Base-by-base conservation (phyloP, 2,888 invertebrate genomes). In the Lepidochrysops patricia region DNA sequence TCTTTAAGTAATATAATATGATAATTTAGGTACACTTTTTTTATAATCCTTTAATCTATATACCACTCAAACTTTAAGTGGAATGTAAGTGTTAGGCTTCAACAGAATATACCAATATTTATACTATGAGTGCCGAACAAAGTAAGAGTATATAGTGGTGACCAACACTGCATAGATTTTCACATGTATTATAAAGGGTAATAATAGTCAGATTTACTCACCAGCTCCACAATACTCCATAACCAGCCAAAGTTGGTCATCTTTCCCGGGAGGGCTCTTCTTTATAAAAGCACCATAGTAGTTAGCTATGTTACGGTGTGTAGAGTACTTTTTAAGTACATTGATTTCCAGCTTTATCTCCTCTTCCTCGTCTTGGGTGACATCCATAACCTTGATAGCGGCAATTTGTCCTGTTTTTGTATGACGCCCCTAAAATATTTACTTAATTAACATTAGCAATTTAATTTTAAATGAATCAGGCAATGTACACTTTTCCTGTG, bases 221-320 rank as follows among this genome's bases (percentile, higher is more conserved):
- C 94, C 98, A 81, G 98, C 99, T 72, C 99, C 99, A 90, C 99
- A 99, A 82, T 99, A 99, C 89, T 99, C 99, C 99, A 99, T 99
- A 63, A 99, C 99, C 83, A 99, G 91, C 99, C 99, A 99, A 63
- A 99, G 91, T 81, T 99, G 99, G 88, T 99, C 99, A 90, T 99
- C 99, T 90, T 99, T 99, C 52, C 99, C 98, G 0, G 98, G 96
- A 43, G 98, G 98, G 73, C 97, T 97, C 89, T 99, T 99, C 89
- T 99, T 99, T 72, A 99, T 99, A 89, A 99, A 99, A 74, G 99
- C 99, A 70, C 99, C 99, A 91, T 99, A 99, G 88, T 99, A 99
- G 63, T 99, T 99, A 68, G 99, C 99, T 79, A 99, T 99, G 90
- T 99, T 99, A 76, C 98, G 95, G 90, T 99, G 99, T 90, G 98